A percentile compares a stretch with the other conserved stretches of the same genome.
These are phyloP conservation scores for Melieria omissa DNA, from an alignment of 2,888 invertebrate species.

Conservation along the genomic window DNA sequence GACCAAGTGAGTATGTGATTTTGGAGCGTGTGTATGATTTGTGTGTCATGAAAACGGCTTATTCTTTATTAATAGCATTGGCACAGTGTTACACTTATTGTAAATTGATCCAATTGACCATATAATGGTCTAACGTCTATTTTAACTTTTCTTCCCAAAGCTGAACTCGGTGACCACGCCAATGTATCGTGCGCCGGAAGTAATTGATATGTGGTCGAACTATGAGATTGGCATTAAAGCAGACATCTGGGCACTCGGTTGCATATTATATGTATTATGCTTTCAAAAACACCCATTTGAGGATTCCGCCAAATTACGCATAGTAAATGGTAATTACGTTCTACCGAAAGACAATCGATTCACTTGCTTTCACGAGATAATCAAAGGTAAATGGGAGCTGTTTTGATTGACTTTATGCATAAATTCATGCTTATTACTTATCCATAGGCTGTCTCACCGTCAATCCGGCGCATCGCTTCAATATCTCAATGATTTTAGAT, in stretches of 20 bases:
- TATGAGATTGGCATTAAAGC: constrained; percentile 89
- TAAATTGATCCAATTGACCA: no score
- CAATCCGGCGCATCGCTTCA: constrained; percentile 84
- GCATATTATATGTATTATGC: constrained; percentile 91
- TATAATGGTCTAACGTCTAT: not conserved
- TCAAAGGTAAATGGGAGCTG: constrained; percentile 70
- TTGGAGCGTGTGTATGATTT: no score
- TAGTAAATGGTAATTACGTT: constrained; percentile 94
- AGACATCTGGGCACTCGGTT: constrained; percentile 98
- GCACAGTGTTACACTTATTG: not conserved
- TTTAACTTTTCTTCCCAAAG: constrained; percentile 26
- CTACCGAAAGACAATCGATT: constrained; percentile 85
- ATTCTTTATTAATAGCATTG: no score
- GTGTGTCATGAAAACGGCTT: no score
- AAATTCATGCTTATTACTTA: not conserved
- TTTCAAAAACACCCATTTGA: constrained; percentile 97
- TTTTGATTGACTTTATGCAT: not conserved
- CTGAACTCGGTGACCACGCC: constrained; percentile 76
- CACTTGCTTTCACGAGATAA: constrained; percentile 88
- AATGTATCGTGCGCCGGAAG: constrained; percentile 98
- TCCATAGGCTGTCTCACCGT: constrained; percentile 75
- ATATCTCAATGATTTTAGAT: constrained; percentile 83
- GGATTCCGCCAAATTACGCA: constrained; percentile 93
- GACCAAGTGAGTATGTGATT: constrained; percentile 77
- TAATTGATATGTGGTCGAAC: constrained; percentile 98